Evolutionary conservation across 2,113 vertebrate species (phyloP), one percentile per base, ranked within the genome.

Genomic region (Takifugu flavidus): DNA sequence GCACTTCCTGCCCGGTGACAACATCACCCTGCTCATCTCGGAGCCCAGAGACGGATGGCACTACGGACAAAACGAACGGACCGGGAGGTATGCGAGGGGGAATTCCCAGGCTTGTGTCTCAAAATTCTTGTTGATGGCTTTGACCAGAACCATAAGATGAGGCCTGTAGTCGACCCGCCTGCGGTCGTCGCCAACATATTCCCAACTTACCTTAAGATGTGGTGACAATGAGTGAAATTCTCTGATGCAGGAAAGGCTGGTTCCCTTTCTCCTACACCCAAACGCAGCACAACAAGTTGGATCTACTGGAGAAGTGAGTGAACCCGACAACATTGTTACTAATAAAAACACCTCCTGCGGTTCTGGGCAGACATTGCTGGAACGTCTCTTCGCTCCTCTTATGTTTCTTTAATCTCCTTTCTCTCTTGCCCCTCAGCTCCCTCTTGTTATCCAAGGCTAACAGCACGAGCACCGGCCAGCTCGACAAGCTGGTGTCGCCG

Each of bases 181-280:
- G 13, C 44, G 13, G 13, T 43, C 44, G 4, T 15, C 44, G 13
- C 12, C 4, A 13, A 13, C 14, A 45, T 45, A 13, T 45, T 45
- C 14, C 4, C 44, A 31, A 25, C 4, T 39, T 0, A n/a, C 2
- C 60, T 56, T 39, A 55, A 49, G 15, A 13, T 47, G 14, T 13
- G 56, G 7, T 61, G 11, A 49, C 49, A 11, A 39, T 28, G 10
- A n/a, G 5, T 25, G 14, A 49, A 5, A 12, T 49, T 50, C 59
- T 77, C 31, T 77, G 46, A 67, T 25, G 44, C 79, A 93, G 92
- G 79, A 93, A 93, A 91, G 93, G 93, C 79, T 94, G 93, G 93
- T 94, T 94, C 79, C 93, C 93, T 53, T 92, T 92, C 82, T 91
- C 93, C 63, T 94, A 94, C 84, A 94, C 93, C 50, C 91, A 92